Evolutionary conservation across 64 coral and sea anemone genomes (phyloP), one percentile per base, ranked within the genome.

Genomic region (Montipora sp.): DNA sequence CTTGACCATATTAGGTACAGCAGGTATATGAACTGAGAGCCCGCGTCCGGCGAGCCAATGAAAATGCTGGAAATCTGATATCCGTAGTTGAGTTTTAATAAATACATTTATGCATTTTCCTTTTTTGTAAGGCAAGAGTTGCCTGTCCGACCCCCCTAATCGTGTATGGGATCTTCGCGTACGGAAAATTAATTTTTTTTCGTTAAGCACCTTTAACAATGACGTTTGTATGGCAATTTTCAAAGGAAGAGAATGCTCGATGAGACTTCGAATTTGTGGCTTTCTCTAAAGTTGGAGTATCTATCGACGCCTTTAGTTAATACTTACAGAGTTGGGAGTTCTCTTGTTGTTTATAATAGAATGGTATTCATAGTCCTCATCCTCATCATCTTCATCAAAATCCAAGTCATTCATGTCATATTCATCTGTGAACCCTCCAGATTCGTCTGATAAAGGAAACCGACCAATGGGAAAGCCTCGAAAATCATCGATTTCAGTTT

Each of bases 251-350:
- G 11, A 16, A 14, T 63, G 11, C 14, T 63, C 14, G 60, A 63
- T 14, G 60, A 63, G 9, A 12, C 60, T 11, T 63, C 15, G 60
- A 63, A 19, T 63, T 63, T 15, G 14, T 12, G 60, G 60, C 60
- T 16, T 16, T 14, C 60, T 3, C 13, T 12, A 12, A 57, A 6
- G 53, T 36, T 36, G 51, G 10, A 55, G 51, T 55, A 10, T 66
- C 11, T 15, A 66, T 36, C 36, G 36, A 14, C 3, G 61, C 15
- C 16, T 66, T 66, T 13, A 66, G 5, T 27, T 75, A 55, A 83
- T 83, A 68, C 82, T 85, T 51, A 85, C 82, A 48, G 82, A 71
- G 19, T 71, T 85, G 2, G 82, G 82, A 19, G 14, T 72, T 85
- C 82, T 69, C 65, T 85, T 72, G 59, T 85, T 71, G 82, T 51